A percentile compares a stretch with the other conserved stretches of the same genome.
phyloP scores from a whole-genome alignment of 2,797 vertebrate species.

The Rhinella marina region DNA sequence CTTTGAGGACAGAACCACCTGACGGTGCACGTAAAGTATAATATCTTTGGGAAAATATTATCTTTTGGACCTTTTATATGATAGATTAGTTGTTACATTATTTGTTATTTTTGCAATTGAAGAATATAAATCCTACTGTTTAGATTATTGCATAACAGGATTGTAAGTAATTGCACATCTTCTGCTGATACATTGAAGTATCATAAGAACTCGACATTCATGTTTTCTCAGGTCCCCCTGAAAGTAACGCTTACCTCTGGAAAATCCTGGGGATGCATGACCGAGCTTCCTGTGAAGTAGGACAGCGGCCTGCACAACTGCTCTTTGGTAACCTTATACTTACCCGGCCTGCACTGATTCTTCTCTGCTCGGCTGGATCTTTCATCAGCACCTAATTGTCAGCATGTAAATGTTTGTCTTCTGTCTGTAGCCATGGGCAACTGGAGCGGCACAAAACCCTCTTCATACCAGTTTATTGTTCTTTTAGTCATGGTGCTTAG shows the following conservation, averaged over 20 bases:
- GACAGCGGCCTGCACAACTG: slow-evolving; percentile 55
- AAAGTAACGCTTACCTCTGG: slow-evolving; percentile 87
- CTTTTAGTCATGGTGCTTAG: slow-evolving; percentile 70
- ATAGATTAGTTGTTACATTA: too few species aligned
- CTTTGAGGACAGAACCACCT: too few species aligned
- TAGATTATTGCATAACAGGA: too few species aligned
- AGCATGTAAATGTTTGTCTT: slow-evolving; percentile 71
- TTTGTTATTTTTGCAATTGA: too few species aligned
- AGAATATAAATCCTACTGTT: too few species aligned
- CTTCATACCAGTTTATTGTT: slow-evolving; percentile 75
- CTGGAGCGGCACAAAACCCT: slow-evolving; percentile 76
- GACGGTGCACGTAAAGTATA: too few species aligned
- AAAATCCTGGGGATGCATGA: slow-evolving; percentile 89
- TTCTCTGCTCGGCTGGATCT: slow-evolving; percentile 77
- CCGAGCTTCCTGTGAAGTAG: slow-evolving; percentile 74
- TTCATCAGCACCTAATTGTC: slow-evolving; percentile 75
- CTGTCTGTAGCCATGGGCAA: slow-evolving; percentile 86
- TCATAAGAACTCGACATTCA: not conserved
- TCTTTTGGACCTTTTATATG: too few species aligned
- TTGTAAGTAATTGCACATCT: too few species aligned
- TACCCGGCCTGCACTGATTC: slow-evolving; percentile 65
- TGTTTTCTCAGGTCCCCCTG: slow-evolving; percentile 84
- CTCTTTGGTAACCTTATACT: slow-evolving; percentile 65
- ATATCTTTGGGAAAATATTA: too few species aligned
- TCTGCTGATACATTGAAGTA: too few species aligned